Evolutionary conservation across 2,113 vertebrate genomes (phyloP).

Genomic region (Damaliscus lunatus): DNA sequence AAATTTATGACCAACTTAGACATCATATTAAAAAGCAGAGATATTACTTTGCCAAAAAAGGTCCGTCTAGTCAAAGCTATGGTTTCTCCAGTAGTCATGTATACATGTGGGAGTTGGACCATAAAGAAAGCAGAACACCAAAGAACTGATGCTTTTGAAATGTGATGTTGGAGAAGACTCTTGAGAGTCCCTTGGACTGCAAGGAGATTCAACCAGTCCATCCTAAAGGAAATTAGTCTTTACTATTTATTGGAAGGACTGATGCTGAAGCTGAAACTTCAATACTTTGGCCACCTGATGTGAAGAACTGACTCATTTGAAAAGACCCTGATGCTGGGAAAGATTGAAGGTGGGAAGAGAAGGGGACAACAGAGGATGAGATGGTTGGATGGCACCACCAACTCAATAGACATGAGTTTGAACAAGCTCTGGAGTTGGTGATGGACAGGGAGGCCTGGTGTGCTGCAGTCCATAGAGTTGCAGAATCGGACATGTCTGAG

Average conservation of each 20-base stretch:
- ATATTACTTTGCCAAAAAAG: not conserved
- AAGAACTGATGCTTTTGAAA: not conserved
- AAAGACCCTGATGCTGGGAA: not conserved
- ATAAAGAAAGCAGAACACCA: not conserved
- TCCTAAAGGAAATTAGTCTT: not conserved
- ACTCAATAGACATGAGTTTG: accelerated
- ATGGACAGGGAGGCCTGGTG: not conserved
- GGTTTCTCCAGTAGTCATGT: not conserved
- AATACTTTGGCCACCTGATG: not conserved
- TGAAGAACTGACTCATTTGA: not conserved
- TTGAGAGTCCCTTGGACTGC: not conserved
- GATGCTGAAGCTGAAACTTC: not conserved
- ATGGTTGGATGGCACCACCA: not conserved
- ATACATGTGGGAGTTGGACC: not conserved
- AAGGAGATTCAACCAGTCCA: not conserved
- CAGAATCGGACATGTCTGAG: not conserved
- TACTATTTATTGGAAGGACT: not conserved
- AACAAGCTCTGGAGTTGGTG: not conserved
- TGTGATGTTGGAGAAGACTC: not conserved
- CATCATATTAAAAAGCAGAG: not conserved
- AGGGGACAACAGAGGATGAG: not conserved
- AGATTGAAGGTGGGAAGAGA: not conserved
- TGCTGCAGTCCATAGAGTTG: not conserved
- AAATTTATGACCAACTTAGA: not conserved
- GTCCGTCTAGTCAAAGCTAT: not conserved